Evolutionary conservation across 1,140 invertebrate genomes (phyloP).

Genomic region (Protaetia brevitarsis): DNA sequence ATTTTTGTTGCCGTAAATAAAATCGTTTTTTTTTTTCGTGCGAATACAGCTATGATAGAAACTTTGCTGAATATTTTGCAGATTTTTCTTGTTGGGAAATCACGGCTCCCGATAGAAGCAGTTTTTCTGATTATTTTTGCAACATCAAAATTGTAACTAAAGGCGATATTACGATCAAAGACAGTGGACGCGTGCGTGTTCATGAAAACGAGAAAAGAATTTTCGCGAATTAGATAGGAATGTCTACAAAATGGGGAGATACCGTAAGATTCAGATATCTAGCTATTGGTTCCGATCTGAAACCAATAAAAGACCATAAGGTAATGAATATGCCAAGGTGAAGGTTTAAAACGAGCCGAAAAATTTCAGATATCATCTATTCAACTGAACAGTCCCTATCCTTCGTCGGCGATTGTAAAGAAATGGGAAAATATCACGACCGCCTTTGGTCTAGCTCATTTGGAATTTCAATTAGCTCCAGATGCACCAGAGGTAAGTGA

Average conservation of each 20-base stretch:
- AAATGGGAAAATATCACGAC: slow-evolving; percentile 59
- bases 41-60: not conserved
- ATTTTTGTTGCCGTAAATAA: not conserved
- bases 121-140: not conserved
- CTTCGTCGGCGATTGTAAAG: slow-evolving; percentile 55
- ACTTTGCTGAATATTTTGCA: not conserved
- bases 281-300: slow-evolving; percentile 52
- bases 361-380: slow-evolving; percentile 47
- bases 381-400: slow-evolving; percentile 60
- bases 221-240: slow-evolving; percentile 53
- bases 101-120: not conserved
- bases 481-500: slow-evolving; percentile 54
- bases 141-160: not conserved
- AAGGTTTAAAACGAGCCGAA: not conserved
- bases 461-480: slow-evolving; percentile 54
- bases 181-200: not conserved
- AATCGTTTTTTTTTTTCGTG: not conserved
- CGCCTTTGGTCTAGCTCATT: slow-evolving; percentile 54
- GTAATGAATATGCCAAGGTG: slow-evolving; percentile 37
- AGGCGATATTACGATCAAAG: not conserved
- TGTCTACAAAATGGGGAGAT: slow-evolving; percentile 64
- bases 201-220: not conserved
- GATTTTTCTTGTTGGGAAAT: slow-evolving; percentile 10
- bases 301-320: slow-evolving; percentile 49
- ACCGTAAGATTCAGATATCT: slow-evolving; percentile 56